Evolutionary conservation across 2,797 vertebrate species (phyloP).

Genomic region (Myotis planiceps): DNA sequence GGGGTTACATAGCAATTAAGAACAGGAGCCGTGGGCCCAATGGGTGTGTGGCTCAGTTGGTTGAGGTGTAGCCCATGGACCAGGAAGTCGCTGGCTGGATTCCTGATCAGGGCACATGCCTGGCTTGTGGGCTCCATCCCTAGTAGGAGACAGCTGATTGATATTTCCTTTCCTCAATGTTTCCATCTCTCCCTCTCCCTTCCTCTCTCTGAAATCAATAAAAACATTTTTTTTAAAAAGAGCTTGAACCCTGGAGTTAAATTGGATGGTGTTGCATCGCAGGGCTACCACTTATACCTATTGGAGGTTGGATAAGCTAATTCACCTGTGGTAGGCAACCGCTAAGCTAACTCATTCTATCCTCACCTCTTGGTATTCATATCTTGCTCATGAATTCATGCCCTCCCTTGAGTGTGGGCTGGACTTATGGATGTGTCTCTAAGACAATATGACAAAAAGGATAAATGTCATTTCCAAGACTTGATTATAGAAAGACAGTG

Average conservation of each 20-base stretch:
- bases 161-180: too few species aligned
- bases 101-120: too few species aligned
- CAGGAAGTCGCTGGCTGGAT: too few species aligned
- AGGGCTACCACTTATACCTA: rapidly evolving
- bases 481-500: neutral
- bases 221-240: too few species aligned
- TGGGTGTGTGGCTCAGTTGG: too few species aligned
- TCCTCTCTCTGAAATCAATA: too few species aligned
- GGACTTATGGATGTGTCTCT: neutral
- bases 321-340: rapidly evolving
- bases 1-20: neutral
- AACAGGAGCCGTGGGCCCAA: neutral
- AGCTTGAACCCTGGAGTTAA: neutral
- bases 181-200: too few species aligned
- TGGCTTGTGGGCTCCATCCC: too few species aligned
- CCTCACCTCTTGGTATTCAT: neutral
- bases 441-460: neutral
- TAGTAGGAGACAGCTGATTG: too few species aligned
- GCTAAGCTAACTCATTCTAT: neutral
- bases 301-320: neutral
- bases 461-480: neutral
- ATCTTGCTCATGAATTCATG: neutral
- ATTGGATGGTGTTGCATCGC: neutral
- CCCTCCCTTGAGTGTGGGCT: neutral
- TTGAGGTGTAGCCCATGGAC: too few species aligned